A percentile compares a stretch with the other conserved stretches of the same genome.
These are phyloP conservation scores for Marisa cornuarietis DNA, from an alignment of 1,140 invertebrate genomes.

Conservation along the genomic window DNA sequence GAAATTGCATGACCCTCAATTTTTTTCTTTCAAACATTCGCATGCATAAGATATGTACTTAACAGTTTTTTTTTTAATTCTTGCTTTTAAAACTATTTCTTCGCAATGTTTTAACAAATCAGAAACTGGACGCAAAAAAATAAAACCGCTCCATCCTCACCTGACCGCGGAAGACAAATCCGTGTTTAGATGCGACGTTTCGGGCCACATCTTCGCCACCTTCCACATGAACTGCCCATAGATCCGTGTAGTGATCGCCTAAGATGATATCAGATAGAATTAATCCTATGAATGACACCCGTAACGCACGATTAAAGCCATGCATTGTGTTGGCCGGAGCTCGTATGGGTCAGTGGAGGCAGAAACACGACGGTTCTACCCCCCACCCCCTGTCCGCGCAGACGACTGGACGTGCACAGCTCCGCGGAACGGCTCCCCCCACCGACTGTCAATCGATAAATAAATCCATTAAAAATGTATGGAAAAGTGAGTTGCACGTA, in stretches of 20 bases:
- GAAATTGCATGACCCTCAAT: no score
- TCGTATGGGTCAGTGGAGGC: constrained; percentile 29
- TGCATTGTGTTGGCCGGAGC: constrained; percentile 39
- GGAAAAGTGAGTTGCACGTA: constrained; percentile 17
- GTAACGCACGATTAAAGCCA: constrained; percentile 39
- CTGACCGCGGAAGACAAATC: constrained; percentile 51
- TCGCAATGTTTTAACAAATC: background rate
- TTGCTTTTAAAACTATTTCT: background rate
- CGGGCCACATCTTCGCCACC: constrained; percentile 48
- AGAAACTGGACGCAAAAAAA: background rate
- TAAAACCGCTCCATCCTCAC: constrained; percentile 28
- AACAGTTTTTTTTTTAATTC: background rate
- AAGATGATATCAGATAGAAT: constrained; percentile 39
- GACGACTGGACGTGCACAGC: constrained; percentile 17
- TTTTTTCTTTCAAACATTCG: background rate
- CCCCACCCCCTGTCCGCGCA: constrained; percentile 20
- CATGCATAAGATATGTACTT: background rate
- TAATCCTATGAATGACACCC: constrained; percentile 44
- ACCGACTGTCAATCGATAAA: constrained; percentile 15
- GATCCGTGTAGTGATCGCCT: constrained; percentile 47
- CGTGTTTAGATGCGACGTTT: constrained; percentile 45
- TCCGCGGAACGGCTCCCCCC: constrained; percentile 4
- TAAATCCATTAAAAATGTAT: constrained; percentile 21
- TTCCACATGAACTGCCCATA: constrained; percentile 51
- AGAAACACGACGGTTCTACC: constrained; percentile 22